Conservation (phyloP, 1,140 invertebrate genomes). For the Ephestia elutella region DNA sequence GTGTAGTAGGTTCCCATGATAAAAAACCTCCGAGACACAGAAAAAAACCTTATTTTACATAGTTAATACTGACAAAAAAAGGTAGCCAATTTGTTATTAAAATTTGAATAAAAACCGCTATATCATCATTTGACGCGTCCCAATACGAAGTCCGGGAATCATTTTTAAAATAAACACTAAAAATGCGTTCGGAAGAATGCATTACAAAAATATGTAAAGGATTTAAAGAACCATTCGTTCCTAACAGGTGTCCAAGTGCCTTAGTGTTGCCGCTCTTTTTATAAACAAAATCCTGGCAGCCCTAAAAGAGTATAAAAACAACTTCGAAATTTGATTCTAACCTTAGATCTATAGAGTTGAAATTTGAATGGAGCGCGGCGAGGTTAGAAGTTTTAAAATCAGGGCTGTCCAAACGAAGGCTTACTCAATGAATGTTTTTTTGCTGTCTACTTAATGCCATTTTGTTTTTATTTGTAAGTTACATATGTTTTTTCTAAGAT, state of each 20-base stretch:
- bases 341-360: slow-evolving; percentile 5
- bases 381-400: slow-evolving; percentile 2
- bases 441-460: slow-evolving; percentile 58
- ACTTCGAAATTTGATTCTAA: slow-evolving; percentile 12
- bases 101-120: not conserved
- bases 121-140: not conserved
- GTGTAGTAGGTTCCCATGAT: too few relatives aligned
- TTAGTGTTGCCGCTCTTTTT: slow-evolving; percentile 9
- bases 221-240: slow-evolving; percentile 32
- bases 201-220: slow-evolving; percentile 54
- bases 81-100: not conserved
- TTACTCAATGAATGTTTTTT: slow-evolving; percentile 48
- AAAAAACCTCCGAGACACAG: too few relatives aligned
- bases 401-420: slow-evolving; percentile 22
- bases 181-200: slow-evolving; percentile 43
- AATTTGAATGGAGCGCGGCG: slow-evolving; percentile 6
- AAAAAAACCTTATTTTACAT: too few relatives aligned
- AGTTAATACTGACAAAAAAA: too few relatives aligned
- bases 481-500: slow-evolving; percentile 51
- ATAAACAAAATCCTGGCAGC: slow-evolving; percentile 3
- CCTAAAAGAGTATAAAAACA: not conserved
- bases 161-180: slow-evolving; percentile 47
- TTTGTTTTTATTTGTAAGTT: slow-evolving; percentile 63
- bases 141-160: slow-evolving; percentile 21
- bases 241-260: slow-evolving; percentile 42